Evolutionary conservation across 1,140 invertebrate species (phyloP), one percentile per base, ranked within the genome.

Genomic region (Pissodes strobi): DNA sequence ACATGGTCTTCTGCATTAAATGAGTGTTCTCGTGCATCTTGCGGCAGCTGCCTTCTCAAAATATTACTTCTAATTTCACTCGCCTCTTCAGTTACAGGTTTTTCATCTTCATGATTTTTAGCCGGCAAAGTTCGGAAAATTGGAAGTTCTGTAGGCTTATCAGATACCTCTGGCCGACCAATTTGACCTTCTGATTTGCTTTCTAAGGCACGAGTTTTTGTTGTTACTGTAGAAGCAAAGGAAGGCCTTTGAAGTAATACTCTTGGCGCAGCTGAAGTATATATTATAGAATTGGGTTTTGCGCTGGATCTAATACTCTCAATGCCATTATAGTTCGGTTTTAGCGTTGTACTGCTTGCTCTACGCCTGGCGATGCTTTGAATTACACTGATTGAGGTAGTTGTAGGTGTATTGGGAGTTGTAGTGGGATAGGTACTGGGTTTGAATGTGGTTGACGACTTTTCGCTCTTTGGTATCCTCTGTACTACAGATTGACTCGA

Each of bases 301-400:
- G 64, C 58, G 2, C 63, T 66, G 1, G 49, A 68, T 64, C 52
- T 66, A 78, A 72, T 41, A 79, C 75, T 51, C 79, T 68, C 2
- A 60, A 76, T 41, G 80, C 82, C 4, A 77, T 80, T 46, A 23
- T 71, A 66, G 37, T 69, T 71, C 9, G 67, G 69, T 66, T 69
- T 63, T 4, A 72, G 73, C 21, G 77, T 74, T 71, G 39, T 57
- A 12, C 25, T n/a, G 1, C 75, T 78, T 0, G 80, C 75, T 1
- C 74, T 79, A 18, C 81, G 79, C 69, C 83, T 79, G 3, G 85
- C 84, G 61, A 87, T 87, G 1, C 83, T 72, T 72, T 87, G 85
- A 1, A 87, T 85, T 0, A 86, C 83, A 1, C 80, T 82, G 0
- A 83, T 83, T 4, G 79, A 79, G 38, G 74, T 77, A 58, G 77